Evolutionary conservation across 2,113 vertebrate species (phyloP).

Genomic region (Reinhardtius hippoglossoides): DNA sequence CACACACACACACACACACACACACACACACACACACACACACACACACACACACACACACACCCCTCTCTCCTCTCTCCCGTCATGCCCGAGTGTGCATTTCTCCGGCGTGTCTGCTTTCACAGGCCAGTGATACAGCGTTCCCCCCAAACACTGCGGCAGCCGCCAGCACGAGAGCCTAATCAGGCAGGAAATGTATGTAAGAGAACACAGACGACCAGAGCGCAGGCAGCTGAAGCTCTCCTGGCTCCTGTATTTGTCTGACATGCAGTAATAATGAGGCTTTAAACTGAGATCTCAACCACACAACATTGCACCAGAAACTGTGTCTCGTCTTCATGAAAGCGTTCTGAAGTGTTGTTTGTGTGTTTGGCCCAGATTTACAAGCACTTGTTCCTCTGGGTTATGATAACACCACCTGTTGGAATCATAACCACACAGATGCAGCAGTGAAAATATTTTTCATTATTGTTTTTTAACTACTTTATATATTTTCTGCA

Average conservation of each 20-base stretch:
- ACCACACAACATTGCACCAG: no score
- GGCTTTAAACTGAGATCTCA: slow-evolving; percentile 38
- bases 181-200: slow-evolving; percentile 77
- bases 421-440: neutral
- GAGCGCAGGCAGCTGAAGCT: slow-evolving; percentile 46
- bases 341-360: slow-evolving; percentile 9
- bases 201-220: slow-evolving; percentile 61
- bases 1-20: no score
- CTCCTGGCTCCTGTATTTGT: slow-evolving; percentile 44
- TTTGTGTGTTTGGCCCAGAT: neutral
- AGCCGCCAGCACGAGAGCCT: slow-evolving; percentile 64
- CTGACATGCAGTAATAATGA: slow-evolving; percentile 56
- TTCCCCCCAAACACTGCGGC: slow-evolving; percentile 61
- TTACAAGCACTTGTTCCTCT: neutral
- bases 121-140: slow-evolving; percentile 63
- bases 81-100: slow-evolving; percentile 60
- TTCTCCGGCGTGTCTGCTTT: slow-evolving; percentile 58
- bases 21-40: no score
- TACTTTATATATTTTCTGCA: neutral
- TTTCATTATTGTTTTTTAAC: neutral
- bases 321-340: neutral
- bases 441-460: neutral
- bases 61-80: slow-evolving; percentile 11
- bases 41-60: no score
- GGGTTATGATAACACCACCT: neutral